Evolutionary conservation across 2,888 invertebrate species (phyloP).

Genomic region (Prionchulus punctatus): DNA sequence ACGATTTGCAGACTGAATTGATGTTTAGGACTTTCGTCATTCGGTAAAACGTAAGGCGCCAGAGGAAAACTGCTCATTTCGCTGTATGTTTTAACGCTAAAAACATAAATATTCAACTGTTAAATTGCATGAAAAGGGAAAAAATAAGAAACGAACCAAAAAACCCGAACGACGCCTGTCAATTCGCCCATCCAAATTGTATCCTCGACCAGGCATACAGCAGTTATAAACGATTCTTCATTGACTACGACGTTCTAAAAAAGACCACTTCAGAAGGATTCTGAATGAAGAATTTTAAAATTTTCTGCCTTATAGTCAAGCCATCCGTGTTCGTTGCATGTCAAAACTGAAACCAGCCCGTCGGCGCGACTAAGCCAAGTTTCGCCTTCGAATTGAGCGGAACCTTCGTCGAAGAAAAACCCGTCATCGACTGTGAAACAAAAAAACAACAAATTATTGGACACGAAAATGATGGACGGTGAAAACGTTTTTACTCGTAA

Average conservation of each 20-base stretch:
- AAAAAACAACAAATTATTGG: background rate
- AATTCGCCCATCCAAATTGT: slow-evolving; percentile 79
- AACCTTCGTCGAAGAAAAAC: background rate
- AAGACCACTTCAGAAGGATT: background rate
- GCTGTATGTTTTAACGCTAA: slow-evolving; percentile 26
- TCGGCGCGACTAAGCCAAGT: slow-evolving; percentile 25
- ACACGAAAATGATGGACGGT: background rate
- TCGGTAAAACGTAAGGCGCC: slow-evolving; percentile 39
- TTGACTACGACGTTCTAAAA: slow-evolving; percentile 20
- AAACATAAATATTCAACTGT: slow-evolving; percentile 9
- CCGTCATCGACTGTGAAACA: background rate
- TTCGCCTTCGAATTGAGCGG: slow-evolving; percentile 14
- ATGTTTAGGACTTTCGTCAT: slow-evolving; percentile 6
- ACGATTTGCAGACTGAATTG: slow-evolving; percentile 10
- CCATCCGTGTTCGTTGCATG: slow-evolving; percentile 30
- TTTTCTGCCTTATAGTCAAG: slow-evolving; percentile 24
- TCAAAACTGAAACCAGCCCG: slow-evolving; percentile 26
- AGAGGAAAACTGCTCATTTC: slow-evolving; percentile 46
- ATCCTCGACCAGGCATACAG: slow-evolving; percentile 52
- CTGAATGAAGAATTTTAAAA: background rate
- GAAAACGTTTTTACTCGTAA: slow-evolving; percentile 4
- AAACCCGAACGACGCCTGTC: slow-evolving; percentile 64
- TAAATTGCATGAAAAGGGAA: background rate
- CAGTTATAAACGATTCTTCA: slow-evolving; percentile 32
- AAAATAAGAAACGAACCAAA: slow-evolving; percentile 40